Conservation (phyloP, 2,113 vertebrate genomes). For the Gallinago paraguaiae region DNA sequence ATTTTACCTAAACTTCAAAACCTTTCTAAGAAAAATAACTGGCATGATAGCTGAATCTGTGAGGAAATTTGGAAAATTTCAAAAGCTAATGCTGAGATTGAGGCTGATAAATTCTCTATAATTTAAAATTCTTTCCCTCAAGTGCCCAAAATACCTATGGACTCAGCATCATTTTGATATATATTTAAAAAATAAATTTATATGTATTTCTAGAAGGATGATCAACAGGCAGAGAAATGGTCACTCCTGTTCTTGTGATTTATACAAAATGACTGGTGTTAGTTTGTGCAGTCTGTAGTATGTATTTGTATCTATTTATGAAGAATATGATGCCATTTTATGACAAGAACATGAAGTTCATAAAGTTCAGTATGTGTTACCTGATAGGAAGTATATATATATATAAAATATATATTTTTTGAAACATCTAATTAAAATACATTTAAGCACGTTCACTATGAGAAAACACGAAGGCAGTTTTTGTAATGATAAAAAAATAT, state of each 20-base stretch:
- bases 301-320: slow-evolving; percentile 37
- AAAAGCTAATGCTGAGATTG: slow-evolving; percentile 36
- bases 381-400: neutral
- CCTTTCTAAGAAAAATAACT: slow-evolving; percentile 25
- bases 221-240: slow-evolving; percentile 39
- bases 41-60: slow-evolving; percentile 2
- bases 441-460: neutral
- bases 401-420: neutral
- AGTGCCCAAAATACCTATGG: slow-evolving; percentile 15
- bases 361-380: neutral
- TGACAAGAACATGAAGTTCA: neutral
- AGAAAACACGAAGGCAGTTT: neutral
- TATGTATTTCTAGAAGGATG: slow-evolving; percentile 30
- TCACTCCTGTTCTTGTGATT: slow-evolving; percentile 19
- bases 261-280: slow-evolving; percentile 30
- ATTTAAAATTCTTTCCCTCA: slow-evolving; percentile 41
- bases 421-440: neutral
- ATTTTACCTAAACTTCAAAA: slow-evolving; percentile 31
- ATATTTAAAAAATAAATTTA: slow-evolving; percentile 44
- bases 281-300: neutral
- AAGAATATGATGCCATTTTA: neutral
- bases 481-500: neutral
- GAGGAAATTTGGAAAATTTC: slow-evolving; percentile 17
- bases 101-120: slow-evolving; percentile 16
- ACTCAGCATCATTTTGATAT: slow-evolving; percentile 14